Base-by-base conservation (phyloP, 2,113 vertebrate species). In the Aviceda subcristata region DNA sequence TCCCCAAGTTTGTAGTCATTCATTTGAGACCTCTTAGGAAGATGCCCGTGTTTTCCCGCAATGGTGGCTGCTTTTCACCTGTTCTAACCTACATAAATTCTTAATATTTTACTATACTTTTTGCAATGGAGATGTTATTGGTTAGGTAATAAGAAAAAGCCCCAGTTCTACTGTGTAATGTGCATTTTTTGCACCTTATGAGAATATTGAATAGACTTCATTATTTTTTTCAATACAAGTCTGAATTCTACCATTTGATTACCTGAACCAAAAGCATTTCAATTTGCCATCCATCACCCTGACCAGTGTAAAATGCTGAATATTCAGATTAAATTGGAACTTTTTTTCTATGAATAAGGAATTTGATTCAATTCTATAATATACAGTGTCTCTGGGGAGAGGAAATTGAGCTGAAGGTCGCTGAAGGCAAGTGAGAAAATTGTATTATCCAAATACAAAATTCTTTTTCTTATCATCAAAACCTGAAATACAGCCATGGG, bases 301-400 rank as follows among this genome's bases (percentile, higher is more conserved):
- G 98, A 97, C 97, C 97, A 84, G 90, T 85, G 95, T 94, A 94
- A 96, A 97, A 97, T 95, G 97, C 98, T 98, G 97, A 97, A 98
- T 98, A 98, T 98, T 98, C 98, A 98, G 98, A 98, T 98, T 97
- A 98, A 98, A 98, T 98, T 97, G 98, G 97, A 97, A 97, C 97
- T 97, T 97, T 98, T 97, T 98, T 96, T 39, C 98, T 98, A 97
- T 98, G 98, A 98, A 98, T 98, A 98, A 98, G 96, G 96, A 98
- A 98, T 98, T 97, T 94, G 97, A 98, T 98, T 98, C 97, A 95
- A 83, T 97, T 96, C 98, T 96, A 45, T 97, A 98, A 97, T 97
- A 97, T 92, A 97, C 96, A 94, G 94, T 84, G 95, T 98, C 98
- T 98, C 97, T 73, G 39, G 98, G 98, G 97, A 98, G 68, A 91